Percentiles rank a stretch among this genome's conserved stretches.
Evolutionary conservation across 2,888 invertebrate species (phyloP).

Genomic region (Drosophila flavopinicola): DNA sequence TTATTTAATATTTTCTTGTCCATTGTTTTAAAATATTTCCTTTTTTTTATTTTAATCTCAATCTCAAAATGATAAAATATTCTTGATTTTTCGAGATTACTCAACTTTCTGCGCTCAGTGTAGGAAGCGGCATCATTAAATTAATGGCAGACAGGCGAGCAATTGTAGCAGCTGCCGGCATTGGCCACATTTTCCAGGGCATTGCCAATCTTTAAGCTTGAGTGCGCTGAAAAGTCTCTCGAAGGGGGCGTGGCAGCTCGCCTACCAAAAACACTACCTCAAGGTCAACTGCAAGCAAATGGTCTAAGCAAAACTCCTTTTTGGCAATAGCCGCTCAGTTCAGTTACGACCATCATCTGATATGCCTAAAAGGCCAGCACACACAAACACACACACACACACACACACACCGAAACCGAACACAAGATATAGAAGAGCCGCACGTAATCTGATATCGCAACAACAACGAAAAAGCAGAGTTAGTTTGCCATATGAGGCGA

Average conservation of each 20-base stretch:
- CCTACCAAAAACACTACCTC: slow-evolving; percentile 30
- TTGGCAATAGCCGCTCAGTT: slow-evolving; percentile 38
- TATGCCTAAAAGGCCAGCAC: slow-evolving; percentile 58
- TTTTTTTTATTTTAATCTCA: too few species aligned
- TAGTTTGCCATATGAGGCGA: slow-evolving; percentile 63
- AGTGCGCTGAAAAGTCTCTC: slow-evolving; percentile 9
- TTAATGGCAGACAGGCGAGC: slow-evolving; percentile 35
- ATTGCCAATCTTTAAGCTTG: slow-evolving; percentile 23
- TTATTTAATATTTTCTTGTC: too few species aligned
- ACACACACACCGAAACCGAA: slow-evolving; percentile 38
- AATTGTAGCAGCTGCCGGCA: slow-evolving; percentile 8
- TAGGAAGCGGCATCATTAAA: slow-evolving; percentile 52
- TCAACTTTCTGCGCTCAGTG: background rate
- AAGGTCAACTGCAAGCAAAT: slow-evolving; percentile 49
- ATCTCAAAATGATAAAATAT: too few species aligned
- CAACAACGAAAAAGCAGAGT: slow-evolving; percentile 29
- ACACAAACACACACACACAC: slow-evolving; percentile 30
- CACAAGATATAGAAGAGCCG: slow-evolving; percentile 53
- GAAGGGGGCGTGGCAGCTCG: slow-evolving; percentile 30
- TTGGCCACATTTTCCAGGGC: background rate
- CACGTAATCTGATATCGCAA: slow-evolving; percentile 73
- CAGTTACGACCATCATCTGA: slow-evolving; percentile 60
- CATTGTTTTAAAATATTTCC: too few species aligned
- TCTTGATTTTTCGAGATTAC: too few species aligned
- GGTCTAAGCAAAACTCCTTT: slow-evolving; percentile 31